phyloP scores from a whole-genome alignment of 2,888 invertebrate species.

The Stenichneumon culpator region DNA sequence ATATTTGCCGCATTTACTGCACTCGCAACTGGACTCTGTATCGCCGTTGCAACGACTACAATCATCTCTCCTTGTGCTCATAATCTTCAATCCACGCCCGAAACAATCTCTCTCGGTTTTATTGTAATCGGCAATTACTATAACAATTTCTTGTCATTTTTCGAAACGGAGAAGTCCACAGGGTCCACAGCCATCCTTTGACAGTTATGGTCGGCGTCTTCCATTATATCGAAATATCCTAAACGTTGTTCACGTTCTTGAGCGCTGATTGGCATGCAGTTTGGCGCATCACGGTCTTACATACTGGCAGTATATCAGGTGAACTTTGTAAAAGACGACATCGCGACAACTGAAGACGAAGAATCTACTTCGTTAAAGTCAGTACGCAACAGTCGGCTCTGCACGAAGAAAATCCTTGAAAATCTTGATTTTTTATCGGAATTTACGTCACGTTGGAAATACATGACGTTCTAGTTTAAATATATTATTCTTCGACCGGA shows the following conservation, averaged over 20 bases:
- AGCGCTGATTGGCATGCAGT: too few species aligned
- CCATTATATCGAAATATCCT: neutral
- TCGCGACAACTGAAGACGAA: too few species aligned
- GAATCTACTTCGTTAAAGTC: too few species aligned
- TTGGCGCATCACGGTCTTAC: too few species aligned
- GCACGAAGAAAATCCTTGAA: too few species aligned
- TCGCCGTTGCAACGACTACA: slow-evolving; percentile 50
- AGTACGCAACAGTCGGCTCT: too few species aligned
- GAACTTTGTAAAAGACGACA: too few species aligned
- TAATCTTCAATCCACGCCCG: neutral
- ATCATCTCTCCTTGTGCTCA: slow-evolving; percentile 37
- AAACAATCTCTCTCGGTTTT: neutral
- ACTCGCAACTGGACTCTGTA: slow-evolving; percentile 34
- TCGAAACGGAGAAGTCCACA: neutral
- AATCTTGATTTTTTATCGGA: too few species aligned
- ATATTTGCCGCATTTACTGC: slow-evolving; percentile 57
- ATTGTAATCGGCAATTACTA: neutral
- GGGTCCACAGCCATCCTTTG: neutral
- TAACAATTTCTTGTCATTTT: neutral
- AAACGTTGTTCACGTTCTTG: neutral
- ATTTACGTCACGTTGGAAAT: too few species aligned
- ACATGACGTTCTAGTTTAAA: too few species aligned
- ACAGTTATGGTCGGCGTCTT: neutral
- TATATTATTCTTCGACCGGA: too few species aligned
- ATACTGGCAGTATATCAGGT: too few species aligned